Conservation (phyloP, 2,113 vertebrate genomes). For the Mobula birostris region DNA sequence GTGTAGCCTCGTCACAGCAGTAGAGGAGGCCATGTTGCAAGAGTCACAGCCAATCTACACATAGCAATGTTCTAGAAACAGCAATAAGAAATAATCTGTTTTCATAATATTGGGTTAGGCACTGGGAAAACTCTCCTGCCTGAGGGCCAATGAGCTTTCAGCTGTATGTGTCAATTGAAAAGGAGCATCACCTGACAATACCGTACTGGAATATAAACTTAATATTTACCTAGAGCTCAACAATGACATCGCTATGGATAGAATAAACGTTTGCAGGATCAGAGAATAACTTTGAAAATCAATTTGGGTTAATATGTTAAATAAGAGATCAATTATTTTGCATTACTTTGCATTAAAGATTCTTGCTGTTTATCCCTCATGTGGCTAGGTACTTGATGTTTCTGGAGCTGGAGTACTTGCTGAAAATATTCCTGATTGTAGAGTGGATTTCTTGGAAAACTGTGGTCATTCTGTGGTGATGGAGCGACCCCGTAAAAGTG, state of each 20-base stretch:
- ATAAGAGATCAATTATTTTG: neutral
- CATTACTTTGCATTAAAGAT: neutral
- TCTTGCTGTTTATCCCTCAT: neutral
- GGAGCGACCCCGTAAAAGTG: slow-evolving; percentile 79
- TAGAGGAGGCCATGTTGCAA: neutral
- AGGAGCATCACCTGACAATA: neutral
- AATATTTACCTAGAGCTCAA: neutral
- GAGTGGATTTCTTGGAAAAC: slow-evolving; percentile 76
- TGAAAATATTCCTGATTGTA: slow-evolving; percentile 59
- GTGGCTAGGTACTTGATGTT: slow-evolving; percentile 74
- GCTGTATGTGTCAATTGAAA: too few species aligned
- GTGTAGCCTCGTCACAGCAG: too few species aligned
- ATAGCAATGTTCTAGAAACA: neutral
- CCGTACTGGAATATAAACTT: neutral
- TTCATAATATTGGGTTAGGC: neutral
- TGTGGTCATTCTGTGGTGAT: slow-evolving; percentile 82
- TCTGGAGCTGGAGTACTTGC: slow-evolving; percentile 71
- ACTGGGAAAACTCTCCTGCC: neutral
- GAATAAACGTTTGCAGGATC: neutral
- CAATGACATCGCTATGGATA: neutral
- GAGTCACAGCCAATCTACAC: neutral
- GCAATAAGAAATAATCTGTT: neutral
- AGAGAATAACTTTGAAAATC: neutral
- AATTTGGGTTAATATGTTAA: neutral
- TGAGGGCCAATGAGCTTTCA: too few species aligned